Conservation (phyloP, 2,888 invertebrate genomes). For the Athripsodes cinereus region DNA sequence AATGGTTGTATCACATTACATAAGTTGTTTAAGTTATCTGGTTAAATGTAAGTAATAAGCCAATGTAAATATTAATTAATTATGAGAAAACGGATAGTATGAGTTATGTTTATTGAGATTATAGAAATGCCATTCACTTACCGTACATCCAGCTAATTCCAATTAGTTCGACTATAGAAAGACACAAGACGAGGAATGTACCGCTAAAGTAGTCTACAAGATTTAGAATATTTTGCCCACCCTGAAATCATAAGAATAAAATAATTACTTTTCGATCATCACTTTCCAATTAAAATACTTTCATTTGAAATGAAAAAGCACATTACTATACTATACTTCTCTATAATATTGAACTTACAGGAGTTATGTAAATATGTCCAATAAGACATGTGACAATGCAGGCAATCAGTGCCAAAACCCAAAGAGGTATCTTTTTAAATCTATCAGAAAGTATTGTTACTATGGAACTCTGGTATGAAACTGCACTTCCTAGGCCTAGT, state of each 20-base stretch:
- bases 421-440: constrained; percentile 54
- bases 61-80: too few relatives aligned
- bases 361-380: constrained; percentile 68
- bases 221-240: constrained; percentile 54
- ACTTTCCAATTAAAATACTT: too few relatives aligned
- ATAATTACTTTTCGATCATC: too few relatives aligned
- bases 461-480: constrained; percentile 62
- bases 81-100: too few relatives aligned
- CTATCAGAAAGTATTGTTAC: constrained; percentile 65
- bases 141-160: constrained; percentile 57
- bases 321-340: too few relatives aligned
- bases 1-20: constrained; percentile 19
- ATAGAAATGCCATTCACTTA: constrained; percentile 26
- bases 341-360: constrained; percentile 50
- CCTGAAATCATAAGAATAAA: constrained; percentile 35
- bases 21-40: too few relatives aligned
- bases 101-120: too few relatives aligned
- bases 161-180: constrained; percentile 51
- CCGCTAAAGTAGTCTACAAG: constrained; percentile 57
- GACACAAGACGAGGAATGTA: constrained; percentile 52
- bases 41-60: too few relatives aligned
- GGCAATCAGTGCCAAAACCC: constrained; percentile 53
- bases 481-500: constrained; percentile 71
- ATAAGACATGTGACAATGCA: constrained; percentile 54
- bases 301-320: too few relatives aligned